phyloP scores from a whole-genome alignment of 2,113 vertebrate species.

The Dipodomys ordii region DNA sequence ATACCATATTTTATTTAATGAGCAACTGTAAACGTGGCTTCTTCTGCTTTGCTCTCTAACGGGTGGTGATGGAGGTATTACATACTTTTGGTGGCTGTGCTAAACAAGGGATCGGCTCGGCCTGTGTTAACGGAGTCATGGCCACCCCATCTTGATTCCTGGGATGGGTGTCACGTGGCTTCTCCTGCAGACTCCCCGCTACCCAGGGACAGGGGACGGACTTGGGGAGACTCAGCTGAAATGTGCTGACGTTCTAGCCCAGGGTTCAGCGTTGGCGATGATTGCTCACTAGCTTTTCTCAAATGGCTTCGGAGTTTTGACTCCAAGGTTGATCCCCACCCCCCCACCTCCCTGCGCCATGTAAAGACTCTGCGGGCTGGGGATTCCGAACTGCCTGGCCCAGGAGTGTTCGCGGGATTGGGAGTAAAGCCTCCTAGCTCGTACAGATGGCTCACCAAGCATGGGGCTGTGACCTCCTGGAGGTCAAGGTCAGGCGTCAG shows the following conservation, averaged over 20 bases:
- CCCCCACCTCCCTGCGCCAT: too few relatives aligned
- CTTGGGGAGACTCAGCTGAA: not conserved
- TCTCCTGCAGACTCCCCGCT: not conserved
- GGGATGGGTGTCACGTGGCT: too few relatives aligned
- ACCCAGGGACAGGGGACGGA: not conserved
- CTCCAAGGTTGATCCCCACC: too few relatives aligned
- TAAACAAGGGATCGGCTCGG: not conserved
- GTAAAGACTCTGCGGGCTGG: not conserved
- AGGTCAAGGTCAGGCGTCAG: slow-evolving; percentile 47
- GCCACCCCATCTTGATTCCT: too few relatives aligned
- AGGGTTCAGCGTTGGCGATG: not conserved
- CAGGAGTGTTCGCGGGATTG: slow-evolving; percentile 64
- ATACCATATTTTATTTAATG: not conserved
- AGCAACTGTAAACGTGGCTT: not conserved
- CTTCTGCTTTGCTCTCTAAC: too few relatives aligned
- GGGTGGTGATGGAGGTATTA: not conserved
- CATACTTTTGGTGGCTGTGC: not conserved
- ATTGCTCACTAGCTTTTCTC: not conserved
- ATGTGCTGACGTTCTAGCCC: not conserved
- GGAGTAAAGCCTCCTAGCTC: not conserved
- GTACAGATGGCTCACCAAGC: slow-evolving; percentile 35
- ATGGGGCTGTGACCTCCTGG: slow-evolving; percentile 14
- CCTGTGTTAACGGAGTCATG: not conserved
- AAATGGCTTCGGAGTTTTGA: not conserved
- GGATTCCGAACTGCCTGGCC: not conserved